Conservation (phyloP, 2,113 vertebrate genomes). For the Ceuthmochares aereus region DNA sequence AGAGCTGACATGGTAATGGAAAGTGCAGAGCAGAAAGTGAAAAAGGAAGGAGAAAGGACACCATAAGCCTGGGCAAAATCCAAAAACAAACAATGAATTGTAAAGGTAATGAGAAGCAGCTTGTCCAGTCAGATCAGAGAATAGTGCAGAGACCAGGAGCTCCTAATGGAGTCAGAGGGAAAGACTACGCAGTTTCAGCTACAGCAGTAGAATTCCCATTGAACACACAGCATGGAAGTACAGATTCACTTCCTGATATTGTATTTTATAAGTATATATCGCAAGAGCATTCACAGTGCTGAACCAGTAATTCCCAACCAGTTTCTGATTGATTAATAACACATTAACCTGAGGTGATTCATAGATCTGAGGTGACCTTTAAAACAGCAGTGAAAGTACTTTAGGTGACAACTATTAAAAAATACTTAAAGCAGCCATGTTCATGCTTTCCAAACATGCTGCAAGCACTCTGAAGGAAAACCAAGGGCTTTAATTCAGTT, state of each 20-base stretch:
- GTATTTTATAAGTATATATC: not conserved
- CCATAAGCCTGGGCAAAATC: not conserved
- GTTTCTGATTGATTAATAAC: slow-evolving; percentile 8
- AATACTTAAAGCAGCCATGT: not conserved
- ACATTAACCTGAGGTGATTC: slow-evolving; percentile 2
- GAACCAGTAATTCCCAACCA: not conserved
- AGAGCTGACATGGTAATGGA: rapidly evolving
- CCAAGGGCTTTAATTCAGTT: not conserved
- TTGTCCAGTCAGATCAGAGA: not conserved
- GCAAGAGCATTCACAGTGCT: not conserved
- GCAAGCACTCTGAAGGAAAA: not conserved
- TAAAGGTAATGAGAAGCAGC: not conserved
- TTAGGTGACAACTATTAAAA: not conserved
- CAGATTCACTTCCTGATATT: not conserved
- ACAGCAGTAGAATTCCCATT: not conserved
- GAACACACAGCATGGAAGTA: not conserved
- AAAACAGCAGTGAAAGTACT: not conserved
- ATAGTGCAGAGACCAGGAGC: not conserved
- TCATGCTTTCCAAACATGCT: not conserved
- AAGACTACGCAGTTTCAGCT: not conserved
- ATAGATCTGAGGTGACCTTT: not conserved
- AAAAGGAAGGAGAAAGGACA: not conserved
- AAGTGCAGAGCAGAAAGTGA: not conserved
- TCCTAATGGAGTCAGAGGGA: not conserved
- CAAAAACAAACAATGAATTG: not conserved